Evolutionary conservation across 2,113 vertebrate genomes (phyloP).

Genomic region (Protomyctophum bolini): DNA sequence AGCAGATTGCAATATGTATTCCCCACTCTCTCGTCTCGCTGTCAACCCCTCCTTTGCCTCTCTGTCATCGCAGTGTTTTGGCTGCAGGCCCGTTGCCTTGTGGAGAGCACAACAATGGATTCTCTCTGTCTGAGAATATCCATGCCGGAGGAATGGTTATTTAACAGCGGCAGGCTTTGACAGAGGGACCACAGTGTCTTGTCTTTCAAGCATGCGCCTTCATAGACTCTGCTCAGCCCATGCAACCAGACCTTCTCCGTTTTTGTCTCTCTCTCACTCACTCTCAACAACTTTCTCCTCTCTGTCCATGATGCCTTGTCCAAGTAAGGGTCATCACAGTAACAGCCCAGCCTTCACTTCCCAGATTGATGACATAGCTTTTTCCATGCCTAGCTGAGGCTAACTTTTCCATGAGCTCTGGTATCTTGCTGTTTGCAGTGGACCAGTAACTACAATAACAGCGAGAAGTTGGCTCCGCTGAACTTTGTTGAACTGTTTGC

Average conservation of each 20-base stretch:
- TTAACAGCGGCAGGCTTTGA: slow-evolving; percentile 61
- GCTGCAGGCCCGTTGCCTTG: slow-evolving; percentile 65
- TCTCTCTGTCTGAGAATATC: slow-evolving; percentile 62
- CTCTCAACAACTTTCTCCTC: background rate
- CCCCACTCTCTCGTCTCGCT: slow-evolving; percentile 21
- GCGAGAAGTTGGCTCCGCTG: slow-evolving; percentile 5
- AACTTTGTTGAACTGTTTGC: slow-evolving; percentile 7
- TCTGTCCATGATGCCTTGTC: slow-evolving; percentile 14
- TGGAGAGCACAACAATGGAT: slow-evolving; percentile 69
- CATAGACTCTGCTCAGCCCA: slow-evolving; percentile 31
- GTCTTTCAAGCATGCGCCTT: slow-evolving; percentile 48
- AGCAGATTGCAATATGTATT: slow-evolving; percentile 29
- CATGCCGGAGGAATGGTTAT: slow-evolving; percentile 64
- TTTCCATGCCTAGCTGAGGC: slow-evolving; percentile 35
- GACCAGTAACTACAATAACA: slow-evolving; percentile 1
- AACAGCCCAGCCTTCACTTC: slow-evolving; percentile 14
- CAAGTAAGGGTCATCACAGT: slow-evolving; percentile 34
- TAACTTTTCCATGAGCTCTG: slow-evolving; percentile 5
- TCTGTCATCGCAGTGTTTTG: slow-evolving; percentile 67
- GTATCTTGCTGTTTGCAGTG: slow-evolving; percentile 8
- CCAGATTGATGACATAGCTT: slow-evolving; percentile 30
- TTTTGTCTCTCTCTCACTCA: background rate
- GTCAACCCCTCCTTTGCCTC: slow-evolving; percentile 21
- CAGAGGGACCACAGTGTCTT: slow-evolving; percentile 50
- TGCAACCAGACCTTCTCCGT: background rate